Evolutionary conservation across 2,888 invertebrate species (phyloP).

Genomic region (Apamea monoglypha): DNA sequence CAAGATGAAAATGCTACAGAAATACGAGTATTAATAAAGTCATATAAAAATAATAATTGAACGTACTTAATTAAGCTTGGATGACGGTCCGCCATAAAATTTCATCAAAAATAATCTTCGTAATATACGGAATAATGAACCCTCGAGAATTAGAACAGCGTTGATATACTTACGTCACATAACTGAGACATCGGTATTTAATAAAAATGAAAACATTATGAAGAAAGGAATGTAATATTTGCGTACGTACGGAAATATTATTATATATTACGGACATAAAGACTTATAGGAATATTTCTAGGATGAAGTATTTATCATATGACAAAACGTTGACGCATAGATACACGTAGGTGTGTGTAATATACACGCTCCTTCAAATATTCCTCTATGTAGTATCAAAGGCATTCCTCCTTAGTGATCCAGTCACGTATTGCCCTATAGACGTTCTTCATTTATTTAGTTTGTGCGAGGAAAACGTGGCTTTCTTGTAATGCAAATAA

Average conservation of each 20-base stretch:
- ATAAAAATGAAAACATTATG: slow-evolving; percentile 54
- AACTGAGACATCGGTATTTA: slow-evolving; percentile 48
- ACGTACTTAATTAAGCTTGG: neutral
- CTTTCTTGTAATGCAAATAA: slow-evolving; percentile 66
- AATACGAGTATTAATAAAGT: neutral
- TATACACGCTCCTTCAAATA: slow-evolving; percentile 66
- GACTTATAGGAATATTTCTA: slow-evolving; percentile 51
- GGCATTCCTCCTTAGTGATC: slow-evolving; percentile 73
- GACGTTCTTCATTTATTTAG: slow-evolving; percentile 77
- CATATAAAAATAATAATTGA: neutral
- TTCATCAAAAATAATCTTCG: slow-evolving; percentile 14
- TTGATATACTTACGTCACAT: slow-evolving; percentile 10
- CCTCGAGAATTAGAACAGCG: neutral
- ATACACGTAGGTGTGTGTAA: slow-evolving; percentile 60
- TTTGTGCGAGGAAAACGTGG: slow-evolving; percentile 68
- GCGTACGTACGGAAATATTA: slow-evolving; percentile 49
- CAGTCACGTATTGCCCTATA: slow-evolving; percentile 75
- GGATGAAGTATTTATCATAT: slow-evolving; percentile 60
- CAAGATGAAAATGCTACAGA: neutral
- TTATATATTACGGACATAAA: slow-evolving; percentile 43
- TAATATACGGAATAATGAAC: slow-evolving; percentile 11
- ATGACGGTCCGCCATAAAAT: neutral
- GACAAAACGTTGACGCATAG: slow-evolving; percentile 57
- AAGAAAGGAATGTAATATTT: slow-evolving; percentile 53
- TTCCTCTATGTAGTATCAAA: slow-evolving; percentile 75